These are phyloP conservation scores for Oryzias javanicus DNA, from an alignment of 2,113 vertebrate species.

Conservation along the genomic window DNA sequence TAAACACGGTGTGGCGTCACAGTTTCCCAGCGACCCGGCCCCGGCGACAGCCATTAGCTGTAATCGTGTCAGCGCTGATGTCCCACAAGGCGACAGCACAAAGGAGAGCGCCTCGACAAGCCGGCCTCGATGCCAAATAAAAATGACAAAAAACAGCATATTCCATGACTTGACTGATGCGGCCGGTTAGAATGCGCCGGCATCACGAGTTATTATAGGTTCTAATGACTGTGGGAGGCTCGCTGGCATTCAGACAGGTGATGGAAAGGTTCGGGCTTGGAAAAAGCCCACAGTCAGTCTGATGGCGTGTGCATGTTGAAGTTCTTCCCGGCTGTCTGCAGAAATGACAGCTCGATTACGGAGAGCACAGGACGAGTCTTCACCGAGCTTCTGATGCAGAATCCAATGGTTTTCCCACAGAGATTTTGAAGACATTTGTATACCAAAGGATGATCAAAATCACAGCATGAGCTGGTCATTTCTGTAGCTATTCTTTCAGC, in stretches of 20 bases:
- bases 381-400: slow-evolving; percentile 10
- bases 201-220: slow-evolving; percentile 41
- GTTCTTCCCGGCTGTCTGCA: slow-evolving; percentile 53
- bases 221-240: slow-evolving; percentile 43
- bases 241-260: slow-evolving; percentile 47
- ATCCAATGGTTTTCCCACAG: no score
- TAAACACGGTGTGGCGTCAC: slow-evolving; percentile 55
- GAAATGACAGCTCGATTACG: slow-evolving; percentile 62
- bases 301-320: slow-evolving; percentile 55
- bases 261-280: slow-evolving; percentile 50
- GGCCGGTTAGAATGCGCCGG: slow-evolving; percentile 45
- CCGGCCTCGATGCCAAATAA: slow-evolving; percentile 49
- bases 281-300: slow-evolving; percentile 53
- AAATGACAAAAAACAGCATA: slow-evolving; percentile 40
- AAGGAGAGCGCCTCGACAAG: slow-evolving; percentile 66
- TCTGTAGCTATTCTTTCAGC: no score
- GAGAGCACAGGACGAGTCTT: slow-evolving; percentile 34
- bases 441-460: no score
- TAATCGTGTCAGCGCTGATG: slow-evolving; percentile 68
- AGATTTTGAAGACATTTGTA: no score
- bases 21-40: slow-evolving; percentile 34
- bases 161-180: slow-evolving; percentile 51
- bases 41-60: slow-evolving; percentile 67
- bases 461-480: no score
- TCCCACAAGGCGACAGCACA: slow-evolving; percentile 62